phyloP scores from a whole-genome alignment of 2,113 vertebrate species.

The Empidonax alnorum region DNA sequence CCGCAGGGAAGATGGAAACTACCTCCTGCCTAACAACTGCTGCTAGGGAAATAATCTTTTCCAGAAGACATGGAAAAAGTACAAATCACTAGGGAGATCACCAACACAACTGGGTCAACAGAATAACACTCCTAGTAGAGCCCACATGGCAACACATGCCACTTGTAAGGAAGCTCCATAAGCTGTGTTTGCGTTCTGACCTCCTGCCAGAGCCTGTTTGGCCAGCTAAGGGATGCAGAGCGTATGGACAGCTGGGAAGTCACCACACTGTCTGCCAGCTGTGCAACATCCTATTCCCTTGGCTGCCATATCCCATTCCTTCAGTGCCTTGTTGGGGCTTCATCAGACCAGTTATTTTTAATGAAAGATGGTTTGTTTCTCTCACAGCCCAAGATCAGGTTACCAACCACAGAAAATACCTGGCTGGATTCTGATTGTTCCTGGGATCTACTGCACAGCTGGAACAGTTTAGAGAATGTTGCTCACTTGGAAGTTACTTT shows the following conservation, averaged over 20 bases:
- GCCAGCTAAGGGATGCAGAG: not conserved
- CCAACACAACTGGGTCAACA: not conserved
- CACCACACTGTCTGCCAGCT: not conserved
- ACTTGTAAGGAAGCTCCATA: not conserved
- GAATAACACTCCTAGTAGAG: not conserved
- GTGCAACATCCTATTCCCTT: not conserved
- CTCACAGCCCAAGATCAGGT: not conserved
- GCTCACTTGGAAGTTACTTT: not conserved
- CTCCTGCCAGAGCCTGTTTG: not conserved
- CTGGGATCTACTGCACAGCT: not conserved
- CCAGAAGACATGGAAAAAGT: not conserved
- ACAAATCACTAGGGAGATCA: not conserved
- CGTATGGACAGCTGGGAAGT: not conserved
- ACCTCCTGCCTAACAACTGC: not conserved
- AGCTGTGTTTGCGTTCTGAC: not conserved
- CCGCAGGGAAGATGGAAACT: not conserved
- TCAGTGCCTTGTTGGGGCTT: not conserved
- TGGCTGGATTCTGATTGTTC: not conserved
- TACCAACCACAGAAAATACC: not conserved
- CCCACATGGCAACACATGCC: rapidly evolving
- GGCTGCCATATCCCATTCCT: not conserved
- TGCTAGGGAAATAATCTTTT: not conserved
- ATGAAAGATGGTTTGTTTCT: not conserved
- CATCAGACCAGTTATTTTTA: not conserved
- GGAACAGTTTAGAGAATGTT: rapidly evolving